Conservation (phyloP, 23 tunicate species). For the Trididemnum clinides region DNA sequence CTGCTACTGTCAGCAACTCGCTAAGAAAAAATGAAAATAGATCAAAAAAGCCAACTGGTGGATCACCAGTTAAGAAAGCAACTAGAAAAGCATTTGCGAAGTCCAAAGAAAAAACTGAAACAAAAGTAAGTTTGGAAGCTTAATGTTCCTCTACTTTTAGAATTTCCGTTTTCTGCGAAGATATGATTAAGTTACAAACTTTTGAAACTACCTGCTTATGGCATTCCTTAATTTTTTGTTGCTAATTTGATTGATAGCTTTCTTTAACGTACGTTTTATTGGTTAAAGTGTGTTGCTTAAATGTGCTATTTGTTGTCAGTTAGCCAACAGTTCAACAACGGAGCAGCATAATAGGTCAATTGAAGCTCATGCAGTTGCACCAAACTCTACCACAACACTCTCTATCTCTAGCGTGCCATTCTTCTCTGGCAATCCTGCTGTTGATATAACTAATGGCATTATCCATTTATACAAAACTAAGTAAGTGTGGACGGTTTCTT, state of each 20-base stretch:
- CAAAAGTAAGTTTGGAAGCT: not conserved
- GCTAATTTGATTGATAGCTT: too few species aligned
- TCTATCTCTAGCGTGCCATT: slow-evolving; percentile 35
- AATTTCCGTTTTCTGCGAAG: not conserved
- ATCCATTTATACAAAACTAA: slow-evolving; percentile 89
- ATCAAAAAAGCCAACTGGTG: not conserved
- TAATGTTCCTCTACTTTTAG: too few species aligned
- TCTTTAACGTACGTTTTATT: too few species aligned
- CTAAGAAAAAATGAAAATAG: not conserved
- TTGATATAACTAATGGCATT: slow-evolving; percentile 80
- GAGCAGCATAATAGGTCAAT: too few species aligned
- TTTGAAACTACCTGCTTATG: too few species aligned
- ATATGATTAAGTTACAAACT: not conserved
- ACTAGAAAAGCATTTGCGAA: not conserved
- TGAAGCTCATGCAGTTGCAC: not conserved
- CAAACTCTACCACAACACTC: not conserved
- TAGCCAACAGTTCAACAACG: too few species aligned
- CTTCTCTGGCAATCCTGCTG: slow-evolving; percentile 92
- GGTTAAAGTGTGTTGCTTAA: too few species aligned
- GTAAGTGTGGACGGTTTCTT: slow-evolving; percentile 33
- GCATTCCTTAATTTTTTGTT: too few species aligned
- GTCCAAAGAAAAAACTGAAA: not conserved
- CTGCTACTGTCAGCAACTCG: not conserved
- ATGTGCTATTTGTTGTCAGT: too few species aligned
- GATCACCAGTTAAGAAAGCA: not conserved